These are phyloP conservation scores for Aspidiotus rigidus DNA, from an alignment of 2,888 invertebrate genomes.

Conservation along the genomic window DNA sequence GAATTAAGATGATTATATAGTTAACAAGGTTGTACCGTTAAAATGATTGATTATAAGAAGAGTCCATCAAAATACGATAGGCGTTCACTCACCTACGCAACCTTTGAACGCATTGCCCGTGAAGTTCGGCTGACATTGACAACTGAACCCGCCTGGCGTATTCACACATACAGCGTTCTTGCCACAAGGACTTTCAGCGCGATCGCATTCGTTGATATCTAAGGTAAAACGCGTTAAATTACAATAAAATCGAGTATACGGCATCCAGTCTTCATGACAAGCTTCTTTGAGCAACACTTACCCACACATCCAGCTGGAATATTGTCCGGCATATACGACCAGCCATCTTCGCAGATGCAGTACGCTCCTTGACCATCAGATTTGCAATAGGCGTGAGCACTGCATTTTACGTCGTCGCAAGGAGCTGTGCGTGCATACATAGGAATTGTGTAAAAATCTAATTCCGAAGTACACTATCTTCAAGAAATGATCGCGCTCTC, in stretches of 20 bases:
- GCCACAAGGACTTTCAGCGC: conserved; percentile 68
- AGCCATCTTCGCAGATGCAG: conserved; percentile 86
- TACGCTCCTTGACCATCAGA: conserved; percentile 80
- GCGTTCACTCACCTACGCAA: conserved; percentile 50
- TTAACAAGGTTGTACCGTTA: too few relatives aligned
- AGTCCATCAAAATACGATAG: too few relatives aligned
- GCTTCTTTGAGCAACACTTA: conserved; percentile 41
- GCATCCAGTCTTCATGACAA: background rate
- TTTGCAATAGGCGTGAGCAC: conserved; percentile 79
- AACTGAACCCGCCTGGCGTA: conserved; percentile 65
- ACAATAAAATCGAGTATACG: background rate
- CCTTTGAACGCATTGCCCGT: conserved; percentile 73
- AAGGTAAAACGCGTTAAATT: conserved; percentile 29
- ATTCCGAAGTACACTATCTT: too few relatives aligned
- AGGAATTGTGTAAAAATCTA: too few relatives aligned
- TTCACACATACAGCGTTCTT: conserved; percentile 73
- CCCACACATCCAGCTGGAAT: conserved; percentile 79
- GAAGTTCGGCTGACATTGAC: conserved; percentile 73
- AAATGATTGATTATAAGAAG: too few relatives aligned
- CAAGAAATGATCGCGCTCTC: background rate
- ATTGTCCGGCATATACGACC: conserved; percentile 83
- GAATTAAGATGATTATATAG: too few relatives aligned
- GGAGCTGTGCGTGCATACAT: conserved; percentile 51
- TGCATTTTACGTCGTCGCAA: conserved; percentile 83
- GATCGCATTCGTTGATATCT: conserved; percentile 87